Evolutionary conservation across 2,888 invertebrate genomes (phyloP), one percentile per base, ranked within the genome.

Genomic region (Himalopsyche japonica): DNA sequence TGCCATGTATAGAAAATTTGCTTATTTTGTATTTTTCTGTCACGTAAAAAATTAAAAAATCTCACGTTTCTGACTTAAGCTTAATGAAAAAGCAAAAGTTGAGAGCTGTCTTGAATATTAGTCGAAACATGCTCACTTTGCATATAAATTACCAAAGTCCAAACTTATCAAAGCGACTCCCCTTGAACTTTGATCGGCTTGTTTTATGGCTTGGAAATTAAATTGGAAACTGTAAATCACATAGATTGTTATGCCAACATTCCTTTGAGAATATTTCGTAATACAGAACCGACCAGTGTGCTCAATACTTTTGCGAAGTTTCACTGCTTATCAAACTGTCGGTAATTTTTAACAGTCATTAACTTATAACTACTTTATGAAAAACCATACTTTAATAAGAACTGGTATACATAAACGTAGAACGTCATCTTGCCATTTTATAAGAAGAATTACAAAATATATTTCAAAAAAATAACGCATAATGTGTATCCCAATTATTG

Each of bases 121-220:
- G 15, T 70, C 30, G 70, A 70, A 70, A 70, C 70, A 70, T 70
- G 70, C 27, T 70, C 24, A 70, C 70, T 70, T 70, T 70, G 70
- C 70, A 70, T 70, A 70, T 70, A 70, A 70, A 70, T 70, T 70
- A 70, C 30, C 70, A 70, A 70, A 27, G 70, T 70, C 70, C 70
- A 70, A 64, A 70, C 70, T 70, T 70, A 30, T 70, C 70, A 70
- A 70, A 70, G 70, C 20, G 70, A 27, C 70, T 70, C 57, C 20
- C 57, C 57, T 43, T 24, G 70, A 70, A 70, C 24, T 70, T 70
- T 70, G 70, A 70, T 70, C 70, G 79, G 79, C 30, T 47, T 79
- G 79, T 79, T 79, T 79, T 48, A 79, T 79, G 79, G 79, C 47
- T 79, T 47, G 79, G 79, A 79, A 79, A 79, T 79, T 79, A 79